A percentile compares a stretch with the other conserved stretches of the same genome.
These are phyloP conservation scores for Heliconius hortense DNA, from an alignment of 2,888 invertebrate species.

Conservation along the genomic window DNA sequence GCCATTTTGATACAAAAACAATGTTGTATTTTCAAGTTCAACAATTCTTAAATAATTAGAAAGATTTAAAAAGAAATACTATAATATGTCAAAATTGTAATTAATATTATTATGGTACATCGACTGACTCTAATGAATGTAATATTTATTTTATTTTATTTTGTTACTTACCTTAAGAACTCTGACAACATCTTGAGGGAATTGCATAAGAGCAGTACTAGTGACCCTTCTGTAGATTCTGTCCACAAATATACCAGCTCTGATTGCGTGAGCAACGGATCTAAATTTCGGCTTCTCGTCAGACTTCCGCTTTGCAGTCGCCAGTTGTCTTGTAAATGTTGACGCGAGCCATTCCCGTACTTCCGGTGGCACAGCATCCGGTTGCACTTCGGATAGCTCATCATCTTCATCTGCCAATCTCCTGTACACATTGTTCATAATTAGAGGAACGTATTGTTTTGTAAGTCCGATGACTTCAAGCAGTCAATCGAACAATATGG, in stretches of 20 bases:
- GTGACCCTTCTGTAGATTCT: constrained; percentile 93
- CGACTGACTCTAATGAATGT: background rate
- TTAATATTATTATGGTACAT: too few species aligned
- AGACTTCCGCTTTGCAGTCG: constrained; percentile 87
- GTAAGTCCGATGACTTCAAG: constrained; percentile 17
- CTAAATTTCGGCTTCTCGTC: constrained; percentile 95
- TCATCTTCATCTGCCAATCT: constrained; percentile 95
- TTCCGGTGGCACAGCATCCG: constrained; percentile 97
- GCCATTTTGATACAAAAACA: too few species aligned
- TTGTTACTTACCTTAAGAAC: constrained; percentile 88
- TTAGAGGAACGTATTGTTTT: constrained; percentile 25
- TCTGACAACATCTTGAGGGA: constrained; percentile 92
- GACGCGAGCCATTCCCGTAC: constrained; percentile 98
- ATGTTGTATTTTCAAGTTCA: too few species aligned
- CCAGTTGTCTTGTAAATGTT: constrained; percentile 95
- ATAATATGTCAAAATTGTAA: too few species aligned
- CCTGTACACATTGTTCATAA: constrained; percentile 73
- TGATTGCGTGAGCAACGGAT: constrained; percentile 97
- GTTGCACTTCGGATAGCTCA: constrained; percentile 97
- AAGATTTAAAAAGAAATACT: too few species aligned
- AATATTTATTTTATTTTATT: background rate
- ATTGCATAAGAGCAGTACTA: constrained; percentile 90
- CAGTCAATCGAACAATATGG: constrained; percentile 26
- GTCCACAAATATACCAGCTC: constrained; percentile 98
- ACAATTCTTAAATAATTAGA: too few species aligned